phyloP scores from a whole-genome alignment of 2,113 vertebrate species.

The Microtus oregoni region DNA sequence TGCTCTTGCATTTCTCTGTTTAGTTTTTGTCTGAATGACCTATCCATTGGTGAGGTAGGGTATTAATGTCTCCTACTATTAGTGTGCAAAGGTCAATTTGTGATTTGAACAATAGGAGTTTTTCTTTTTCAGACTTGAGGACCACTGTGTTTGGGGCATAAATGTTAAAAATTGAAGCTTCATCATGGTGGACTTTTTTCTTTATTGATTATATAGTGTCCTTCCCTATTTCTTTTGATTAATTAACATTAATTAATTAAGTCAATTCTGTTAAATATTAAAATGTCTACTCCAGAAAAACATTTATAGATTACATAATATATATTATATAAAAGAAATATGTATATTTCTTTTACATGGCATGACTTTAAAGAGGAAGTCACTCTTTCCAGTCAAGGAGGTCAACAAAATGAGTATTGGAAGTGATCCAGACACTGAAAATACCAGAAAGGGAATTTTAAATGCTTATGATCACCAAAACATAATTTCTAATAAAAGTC shows the following conservation, averaged over 20 bases:
- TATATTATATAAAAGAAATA: too few relatives aligned
- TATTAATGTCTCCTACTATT: background rate
- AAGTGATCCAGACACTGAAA: constrained; percentile 7
- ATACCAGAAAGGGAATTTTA: background rate
- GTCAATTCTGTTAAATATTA: background rate
- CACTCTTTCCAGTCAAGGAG: background rate
- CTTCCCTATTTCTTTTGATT: background rate
- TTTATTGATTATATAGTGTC: background rate
- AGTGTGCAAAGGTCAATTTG: background rate
- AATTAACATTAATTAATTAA: background rate
- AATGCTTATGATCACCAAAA: background rate
- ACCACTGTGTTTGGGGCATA: background rate
- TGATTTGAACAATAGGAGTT: background rate
- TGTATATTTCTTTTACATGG: background rate
- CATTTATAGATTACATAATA: too few relatives aligned
- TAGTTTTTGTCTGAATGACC: background rate
- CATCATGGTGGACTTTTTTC: background rate
- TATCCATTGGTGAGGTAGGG: background rate
- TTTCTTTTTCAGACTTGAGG: background rate
- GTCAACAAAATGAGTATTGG: background rate
- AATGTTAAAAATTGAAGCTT: background rate
- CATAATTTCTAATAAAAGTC: background rate
- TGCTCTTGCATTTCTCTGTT: background rate
- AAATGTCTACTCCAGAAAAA: background rate
- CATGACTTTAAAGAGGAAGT: background rate